Evolutionary conservation across 2,797 vertebrate species (phyloP).

Genomic region (Clarias platycephalus): DNA sequence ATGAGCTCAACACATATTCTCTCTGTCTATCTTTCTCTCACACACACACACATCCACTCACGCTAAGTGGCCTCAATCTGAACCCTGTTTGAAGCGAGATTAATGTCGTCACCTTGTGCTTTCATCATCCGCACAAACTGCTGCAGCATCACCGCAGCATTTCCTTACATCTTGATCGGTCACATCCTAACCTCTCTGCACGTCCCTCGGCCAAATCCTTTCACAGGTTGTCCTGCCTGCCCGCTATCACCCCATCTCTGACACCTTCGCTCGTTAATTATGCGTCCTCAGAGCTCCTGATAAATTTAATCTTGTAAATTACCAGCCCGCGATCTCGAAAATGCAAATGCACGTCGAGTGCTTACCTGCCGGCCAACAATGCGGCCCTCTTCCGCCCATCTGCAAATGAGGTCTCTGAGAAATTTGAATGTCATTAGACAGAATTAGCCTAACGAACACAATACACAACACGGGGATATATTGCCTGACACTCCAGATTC

Average conservation of each 20-base stretch:
- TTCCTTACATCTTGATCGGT: not conserved
- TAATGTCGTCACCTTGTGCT: conserved; percentile 43
- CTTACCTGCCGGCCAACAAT: conserved; percentile 31
- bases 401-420: conserved; percentile 76
- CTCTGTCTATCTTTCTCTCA: not conserved
- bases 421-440: conserved; percentile 80
- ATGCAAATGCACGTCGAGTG: conserved; percentile 69
- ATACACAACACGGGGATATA: conserved; percentile 78
- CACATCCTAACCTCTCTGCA: not conserved
- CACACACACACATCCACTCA: conserved; percentile 26
- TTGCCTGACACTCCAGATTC: conserved; percentile 71
- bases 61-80: conserved; percentile 31
- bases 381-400: conserved; percentile 62
- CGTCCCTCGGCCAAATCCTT: not conserved
- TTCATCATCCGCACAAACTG: conserved; percentile 27
- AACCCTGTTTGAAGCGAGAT: conserved; percentile 48
- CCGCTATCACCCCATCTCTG: conserved; percentile 64
- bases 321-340: conserved; percentile 70
- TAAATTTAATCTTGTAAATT: conserved; percentile 84
- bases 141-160: conserved; percentile 17
- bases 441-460: conserved; percentile 77
- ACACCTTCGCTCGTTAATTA: conserved; percentile 74
- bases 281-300: conserved; percentile 70
- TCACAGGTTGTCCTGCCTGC: not conserved
- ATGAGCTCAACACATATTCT: not conserved